Conservation (phyloP, 2,797 vertebrate species). For the Steatocranus sp. region DNA sequence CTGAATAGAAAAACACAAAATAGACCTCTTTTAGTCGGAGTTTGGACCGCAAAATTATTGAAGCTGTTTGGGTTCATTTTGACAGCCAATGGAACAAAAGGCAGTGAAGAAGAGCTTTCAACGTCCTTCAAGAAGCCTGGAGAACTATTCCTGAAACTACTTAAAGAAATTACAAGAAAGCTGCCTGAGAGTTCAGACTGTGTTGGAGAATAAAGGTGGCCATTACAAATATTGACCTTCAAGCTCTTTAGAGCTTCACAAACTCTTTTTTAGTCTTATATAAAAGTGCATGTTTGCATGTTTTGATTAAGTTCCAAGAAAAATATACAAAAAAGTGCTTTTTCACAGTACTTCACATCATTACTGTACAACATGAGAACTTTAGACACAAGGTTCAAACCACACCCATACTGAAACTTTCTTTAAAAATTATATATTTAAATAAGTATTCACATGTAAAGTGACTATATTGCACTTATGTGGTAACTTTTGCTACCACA, state of each 20-base stretch:
- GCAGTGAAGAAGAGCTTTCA: background rate
- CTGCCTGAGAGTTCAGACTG: background rate
- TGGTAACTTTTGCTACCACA: background rate
- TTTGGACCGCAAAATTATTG: background rate
- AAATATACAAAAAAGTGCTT: background rate
- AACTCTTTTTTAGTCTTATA: background rate
- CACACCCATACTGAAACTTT: background rate
- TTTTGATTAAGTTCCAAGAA: background rate
- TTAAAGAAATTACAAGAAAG: background rate
- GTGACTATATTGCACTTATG: background rate
- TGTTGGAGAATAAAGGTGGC: background rate
- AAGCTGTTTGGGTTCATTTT: background rate
- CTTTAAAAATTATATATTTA: background rate
- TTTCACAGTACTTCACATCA: background rate
- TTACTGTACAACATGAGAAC: background rate
- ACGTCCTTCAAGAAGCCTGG: background rate
- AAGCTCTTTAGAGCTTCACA: background rate
- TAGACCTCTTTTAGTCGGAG: background rate
- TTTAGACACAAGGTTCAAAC: background rate
- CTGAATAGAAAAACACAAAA: background rate
- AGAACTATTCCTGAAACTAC: background rate
- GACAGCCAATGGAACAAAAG: background rate
- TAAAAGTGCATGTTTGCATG: background rate
- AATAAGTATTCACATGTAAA: background rate
- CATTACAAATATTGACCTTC: background rate